Percentiles rank a stretch among this genome's conserved stretches.
These are phyloP conservation scores for Oryzias woworae DNA, from an alignment of 2,113 vertebrate genomes.

Conservation along the genomic window DNA sequence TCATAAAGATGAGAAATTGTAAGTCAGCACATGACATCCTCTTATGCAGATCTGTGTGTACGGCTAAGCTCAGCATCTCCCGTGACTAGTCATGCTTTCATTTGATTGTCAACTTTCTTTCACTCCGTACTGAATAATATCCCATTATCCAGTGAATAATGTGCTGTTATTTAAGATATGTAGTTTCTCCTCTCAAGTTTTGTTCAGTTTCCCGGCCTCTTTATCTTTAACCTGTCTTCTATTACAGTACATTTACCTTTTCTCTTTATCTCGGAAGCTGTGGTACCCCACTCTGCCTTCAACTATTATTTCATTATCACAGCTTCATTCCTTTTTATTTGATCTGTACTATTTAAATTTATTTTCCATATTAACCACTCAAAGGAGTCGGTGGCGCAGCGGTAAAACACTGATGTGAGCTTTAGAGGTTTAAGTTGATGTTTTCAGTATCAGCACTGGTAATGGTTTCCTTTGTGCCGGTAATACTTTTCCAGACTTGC, in stretches of 20 bases:
- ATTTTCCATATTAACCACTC: slow-evolving; percentile 3
- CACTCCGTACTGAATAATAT: neutral
- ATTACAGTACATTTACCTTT: slow-evolving; percentile 2
- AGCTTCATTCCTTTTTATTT: slow-evolving; percentile 17
- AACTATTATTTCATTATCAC: slow-evolving; percentile 7
- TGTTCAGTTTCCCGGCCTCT: slow-evolving; percentile 7
- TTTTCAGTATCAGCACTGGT: slow-evolving; percentile 1
- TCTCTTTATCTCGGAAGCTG: slow-evolving; percentile 17
- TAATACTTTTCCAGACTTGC: slow-evolving; percentile 4
- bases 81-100: slow-evolving; percentile 27
- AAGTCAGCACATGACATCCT: slow-evolving; percentile 40
- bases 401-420: slow-evolving; percentile 5
- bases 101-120: slow-evolving; percentile 13
- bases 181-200: slow-evolving; percentile 12
- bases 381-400: neutral
- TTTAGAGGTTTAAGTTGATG: slow-evolving; percentile 3
- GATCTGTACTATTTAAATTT: slow-evolving; percentile 7
- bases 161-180: too few species aligned
- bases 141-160: too few species aligned
- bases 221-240: slow-evolving; percentile 7
- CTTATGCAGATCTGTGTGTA: slow-evolving; percentile 5
- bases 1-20: slow-evolving; percentile 46
- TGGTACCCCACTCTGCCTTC: neutral
- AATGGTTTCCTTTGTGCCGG: slow-evolving; percentile 32
- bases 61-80: slow-evolving; percentile 2